Base-by-base conservation (phyloP, 2,888 invertebrate genomes). In the Hyalella azteca region DNA sequence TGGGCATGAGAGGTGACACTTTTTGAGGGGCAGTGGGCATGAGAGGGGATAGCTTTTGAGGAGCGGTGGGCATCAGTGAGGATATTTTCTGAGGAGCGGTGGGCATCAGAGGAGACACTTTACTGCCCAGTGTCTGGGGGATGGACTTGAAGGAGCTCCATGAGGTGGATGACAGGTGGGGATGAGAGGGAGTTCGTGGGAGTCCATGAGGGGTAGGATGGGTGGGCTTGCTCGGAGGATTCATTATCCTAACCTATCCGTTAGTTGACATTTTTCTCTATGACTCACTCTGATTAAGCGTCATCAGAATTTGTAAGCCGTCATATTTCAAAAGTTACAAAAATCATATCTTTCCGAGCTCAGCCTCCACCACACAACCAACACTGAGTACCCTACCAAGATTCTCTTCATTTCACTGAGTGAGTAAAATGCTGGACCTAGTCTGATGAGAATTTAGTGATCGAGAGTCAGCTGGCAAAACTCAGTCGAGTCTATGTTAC, bases 61-160 rank as follows among this genome's bases (percentile, higher is more conserved):
- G 66, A n/a, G 73, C 40, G 19, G 40, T n/a, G 73, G 39, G 36
- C 73, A 73, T 40, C 1, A 40, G n/a, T 9, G 73, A 39, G 22
- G 39, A 36, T 4, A 39, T 32, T 66, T 66, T 66, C 19, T 15
- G 9, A 3, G 32, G 39, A 19, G 73, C 22, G 40, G 22, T 41
- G 40, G 40, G 39, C 73, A 73, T 41, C n/a, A 41, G 41, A 19
- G 73, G 73, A 36, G 40, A 45, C 26, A 48, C 75, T 75, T 75
- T 75, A 45, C 15, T 29, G 26, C 41, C 22, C 45, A 75, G 19
- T n/a, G 36, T 11, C 13, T 40, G 40, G 11, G 75, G 75, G 26
- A 75, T 75, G 19, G 40, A 45, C 45, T 75, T 75, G 75, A 75
- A 73, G 49, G 81, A 22, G 39, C 76, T 76, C 79, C 79, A 81